A percentile compares a stretch with the other conserved stretches of the same genome.
Conservation (phyloP, 2,888 invertebrate genomes). For the Diloba caeruleocephala region DNA sequence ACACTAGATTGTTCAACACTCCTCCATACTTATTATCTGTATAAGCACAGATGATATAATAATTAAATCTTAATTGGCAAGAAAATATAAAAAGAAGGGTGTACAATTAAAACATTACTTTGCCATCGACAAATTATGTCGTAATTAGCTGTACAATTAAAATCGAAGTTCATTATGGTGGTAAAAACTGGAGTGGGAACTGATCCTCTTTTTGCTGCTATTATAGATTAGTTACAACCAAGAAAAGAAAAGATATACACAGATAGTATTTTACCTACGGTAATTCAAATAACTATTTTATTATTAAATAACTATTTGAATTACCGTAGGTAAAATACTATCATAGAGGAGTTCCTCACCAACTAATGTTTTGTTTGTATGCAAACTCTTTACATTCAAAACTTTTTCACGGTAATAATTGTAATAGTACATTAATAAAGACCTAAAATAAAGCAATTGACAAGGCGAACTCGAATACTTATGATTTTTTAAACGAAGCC, state of each 20-base stretch:
- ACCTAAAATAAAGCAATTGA: too few species aligned
- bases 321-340: constrained; percentile 4
- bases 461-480: too few species aligned
- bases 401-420: too few species aligned
- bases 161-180: constrained; percentile 82
- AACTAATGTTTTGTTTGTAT: too few species aligned
- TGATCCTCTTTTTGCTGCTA: constrained; percentile 75
- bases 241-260: constrained; percentile 42
- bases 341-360: too few species aligned
- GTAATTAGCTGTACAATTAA: constrained; percentile 84
- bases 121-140: constrained; percentile 80
- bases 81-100: constrained; percentile 72
- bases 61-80: constrained; percentile 78
- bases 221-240: constrained; percentile 59
- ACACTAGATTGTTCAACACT: not conserved
- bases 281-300: too few species aligned
- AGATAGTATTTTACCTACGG: constrained; percentile 4
- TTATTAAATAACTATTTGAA: too few species aligned
- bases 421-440: too few species aligned
- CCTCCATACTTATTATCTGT: constrained; percentile 32
- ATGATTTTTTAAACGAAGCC: too few species aligned
- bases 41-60: constrained; percentile 71
- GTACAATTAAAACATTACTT: constrained; percentile 87
- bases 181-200: constrained; percentile 82
- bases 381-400: too few species aligned